phyloP scores from a whole-genome alignment of 1,140 invertebrate genomes.

The Danaus plexippus region DNA sequence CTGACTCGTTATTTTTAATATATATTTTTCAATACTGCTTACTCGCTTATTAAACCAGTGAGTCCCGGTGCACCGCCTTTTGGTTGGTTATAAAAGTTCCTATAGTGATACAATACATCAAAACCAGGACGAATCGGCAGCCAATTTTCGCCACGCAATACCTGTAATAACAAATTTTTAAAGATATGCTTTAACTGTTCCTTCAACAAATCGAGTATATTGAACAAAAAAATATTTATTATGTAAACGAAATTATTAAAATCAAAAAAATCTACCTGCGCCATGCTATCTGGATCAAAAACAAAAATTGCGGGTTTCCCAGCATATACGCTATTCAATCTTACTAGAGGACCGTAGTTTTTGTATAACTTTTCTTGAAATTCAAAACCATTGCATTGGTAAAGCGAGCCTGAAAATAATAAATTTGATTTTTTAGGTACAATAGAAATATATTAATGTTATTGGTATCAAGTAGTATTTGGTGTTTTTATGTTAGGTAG shows the following conservation, averaged over 20 bases:
- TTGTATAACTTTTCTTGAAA: slow-evolving; percentile 19
- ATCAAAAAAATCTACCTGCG: slow-evolving; percentile 29
- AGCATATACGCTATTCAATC: slow-evolving; percentile 28
- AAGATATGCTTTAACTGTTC: not conserved
- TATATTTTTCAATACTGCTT: slow-evolving; percentile 8
- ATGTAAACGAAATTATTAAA: not conserved
- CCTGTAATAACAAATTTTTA: slow-evolving; percentile 21
- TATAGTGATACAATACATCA: slow-evolving; percentile 41
- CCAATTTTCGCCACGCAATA: slow-evolving; percentile 43
- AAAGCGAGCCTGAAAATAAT: slow-evolving; percentile 23
- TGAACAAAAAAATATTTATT: too few species aligned
- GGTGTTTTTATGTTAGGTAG: too few species aligned
- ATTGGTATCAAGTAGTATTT: too few species aligned
- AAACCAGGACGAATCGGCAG: slow-evolving; percentile 39
- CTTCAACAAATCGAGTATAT: too few species aligned
- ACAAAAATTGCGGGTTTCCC: slow-evolving; percentile 25
- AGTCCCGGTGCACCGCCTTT: slow-evolving; percentile 12
- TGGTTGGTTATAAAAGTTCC: slow-evolving; percentile 25
- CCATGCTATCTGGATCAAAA: slow-evolving; percentile 26
- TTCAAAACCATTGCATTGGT: slow-evolving; percentile 4
- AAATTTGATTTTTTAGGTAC: too few species aligned
- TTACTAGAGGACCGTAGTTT: slow-evolving; percentile 36
- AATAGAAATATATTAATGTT: too few species aligned
- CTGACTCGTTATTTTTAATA: not conserved
- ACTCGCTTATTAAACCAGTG: slow-evolving; percentile 37